Evolutionary conservation across 2,113 vertebrate species (phyloP), one percentile per base, ranked within the genome.

Genomic region (Sigmodon hispidus): DNA sequence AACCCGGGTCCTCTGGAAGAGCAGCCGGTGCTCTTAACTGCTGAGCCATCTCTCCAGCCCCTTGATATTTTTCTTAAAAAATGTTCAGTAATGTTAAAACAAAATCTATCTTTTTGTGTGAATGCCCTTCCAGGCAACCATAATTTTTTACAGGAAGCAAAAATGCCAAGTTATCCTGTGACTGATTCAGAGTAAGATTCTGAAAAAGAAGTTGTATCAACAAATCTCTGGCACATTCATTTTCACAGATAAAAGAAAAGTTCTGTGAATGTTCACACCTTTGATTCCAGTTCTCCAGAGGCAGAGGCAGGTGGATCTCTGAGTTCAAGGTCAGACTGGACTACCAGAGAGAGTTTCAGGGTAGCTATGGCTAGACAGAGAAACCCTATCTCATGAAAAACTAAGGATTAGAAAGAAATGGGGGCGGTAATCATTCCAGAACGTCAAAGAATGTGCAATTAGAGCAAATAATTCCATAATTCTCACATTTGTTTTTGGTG

Each of bases 51-150:
- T n/a, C n/a, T n/a, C n/a, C n/a, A n/a, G n/a, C n/a, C n/a, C n/a
- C n/a, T 84, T 93, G 57, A 69, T 87, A 76, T 31, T 90, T 84
- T 96, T 45, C 10, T 96, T 90, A n/a, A 40, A 63, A 93, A 96
- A 22, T 90, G 7, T 61, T 34, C 57, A 26, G n/a, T 65, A 34
- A 45, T 75, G 59, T 19, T 95, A 70, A 85, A 93, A 94, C 94
- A 80, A 88, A 34, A n/a, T 9, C n/a, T 65, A 61, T 86, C 31
- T 36, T 91, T 88, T 96, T 0, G 7, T 40, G 6, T 61, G 26
- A 10, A 75, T 17, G 29, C 59, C 50, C 16, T 65, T 93, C 11
- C 13, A 94, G 40, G 10, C 43, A 67, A 79, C 59, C 31, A 69
- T 87, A 69, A 59, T 75, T 9, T 89, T 96, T 85, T 52, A 85